Evolutionary conservation across 2,888 invertebrate genomes (phyloP).

Genomic region (Tetropium fuscum): DNA sequence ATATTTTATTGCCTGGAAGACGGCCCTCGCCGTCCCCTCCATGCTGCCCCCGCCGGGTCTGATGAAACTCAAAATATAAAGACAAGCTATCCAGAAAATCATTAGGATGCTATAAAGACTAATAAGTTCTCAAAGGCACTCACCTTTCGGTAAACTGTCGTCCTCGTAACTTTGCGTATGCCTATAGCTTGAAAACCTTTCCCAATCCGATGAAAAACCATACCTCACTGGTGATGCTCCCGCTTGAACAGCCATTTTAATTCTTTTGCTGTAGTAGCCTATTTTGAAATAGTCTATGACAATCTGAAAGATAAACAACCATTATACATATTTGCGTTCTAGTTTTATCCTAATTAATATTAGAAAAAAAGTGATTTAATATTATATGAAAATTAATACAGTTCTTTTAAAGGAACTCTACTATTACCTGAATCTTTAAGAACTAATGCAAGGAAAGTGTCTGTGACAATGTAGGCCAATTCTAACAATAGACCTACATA

Average conservation of each 20-base stretch:
- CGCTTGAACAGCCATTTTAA: constrained; percentile 59
- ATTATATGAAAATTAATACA: too few species aligned
- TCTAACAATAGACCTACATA: constrained; percentile 5
- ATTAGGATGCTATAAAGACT: too few species aligned
- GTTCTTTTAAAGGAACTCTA: too few species aligned
- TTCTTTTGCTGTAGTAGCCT: constrained; percentile 55
- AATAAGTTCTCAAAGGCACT: too few species aligned
- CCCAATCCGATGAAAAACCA: constrained; percentile 53
- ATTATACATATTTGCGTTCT: too few species aligned
- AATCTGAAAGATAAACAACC: constrained; percentile 37
- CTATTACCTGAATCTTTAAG: neutral
- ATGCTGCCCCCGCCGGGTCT: too few species aligned
- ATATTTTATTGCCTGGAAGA: too few species aligned
- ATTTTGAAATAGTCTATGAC: constrained; percentile 53
- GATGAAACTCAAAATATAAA: too few species aligned
- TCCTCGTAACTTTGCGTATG: constrained; percentile 40
- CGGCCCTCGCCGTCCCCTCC: too few species aligned
- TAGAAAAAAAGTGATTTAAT: too few species aligned
- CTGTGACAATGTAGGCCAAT: constrained; percentile 2
- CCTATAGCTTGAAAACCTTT: constrained; percentile 38
- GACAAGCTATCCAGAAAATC: too few species aligned
- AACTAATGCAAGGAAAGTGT: constrained; percentile 3
- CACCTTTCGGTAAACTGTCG: constrained; percentile 60
- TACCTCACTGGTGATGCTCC: constrained; percentile 57
- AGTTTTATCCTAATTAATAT: too few species aligned